Base-by-base conservation (phyloP, 92 coral and sea anemone species). In the Anthopleura xanthogrammica region DNA sequence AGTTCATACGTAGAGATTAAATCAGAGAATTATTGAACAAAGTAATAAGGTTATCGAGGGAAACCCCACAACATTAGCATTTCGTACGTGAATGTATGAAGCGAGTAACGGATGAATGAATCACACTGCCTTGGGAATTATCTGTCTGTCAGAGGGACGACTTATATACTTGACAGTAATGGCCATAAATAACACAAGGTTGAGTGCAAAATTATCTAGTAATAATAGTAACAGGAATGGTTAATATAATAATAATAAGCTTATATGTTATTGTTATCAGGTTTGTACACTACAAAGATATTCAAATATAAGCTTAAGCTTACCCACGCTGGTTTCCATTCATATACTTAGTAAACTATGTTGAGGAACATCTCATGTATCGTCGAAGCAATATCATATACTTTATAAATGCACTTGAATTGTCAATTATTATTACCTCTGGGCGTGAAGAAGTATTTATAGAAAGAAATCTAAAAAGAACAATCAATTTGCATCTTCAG, bases 381-480 rank as follows among this genome's bases (percentile, higher is more conserved):
- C 13, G 65, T 17, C 65, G 57, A 12, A 41, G 36, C 36, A 29
- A 29, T 29, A 29, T 29, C 36, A 29, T 29, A 57, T 41, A 29
- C 12, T 52, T 64, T 46, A 10, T 29, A 29, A 29, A 29, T 24
- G 36, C 43, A 78, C 81, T 79, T 60, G 23, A 79, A 79, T 16
- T 79, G 74, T 60, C 82, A 79, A 58, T 79, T 57, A 39, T 36
- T n/a, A 60, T 60, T 14, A 36, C 48, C 55, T 58, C 29, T 79
- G 23, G 29, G 0, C 29, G 65, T 60, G 20, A 20, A 20, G 70
- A 14, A 62, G 29, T 62, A 62, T 64, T 23, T 1, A n/a, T 16
- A 79, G 56, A 48, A 64, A 62, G 76, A 62, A 79, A 60, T 48
- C 6, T 55, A 58, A 79, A 79, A 41, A 66, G 52, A 36, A 40